phyloP scores from a whole-genome alignment of 2,888 invertebrate species.

The Drosophila antonietae region DNA sequence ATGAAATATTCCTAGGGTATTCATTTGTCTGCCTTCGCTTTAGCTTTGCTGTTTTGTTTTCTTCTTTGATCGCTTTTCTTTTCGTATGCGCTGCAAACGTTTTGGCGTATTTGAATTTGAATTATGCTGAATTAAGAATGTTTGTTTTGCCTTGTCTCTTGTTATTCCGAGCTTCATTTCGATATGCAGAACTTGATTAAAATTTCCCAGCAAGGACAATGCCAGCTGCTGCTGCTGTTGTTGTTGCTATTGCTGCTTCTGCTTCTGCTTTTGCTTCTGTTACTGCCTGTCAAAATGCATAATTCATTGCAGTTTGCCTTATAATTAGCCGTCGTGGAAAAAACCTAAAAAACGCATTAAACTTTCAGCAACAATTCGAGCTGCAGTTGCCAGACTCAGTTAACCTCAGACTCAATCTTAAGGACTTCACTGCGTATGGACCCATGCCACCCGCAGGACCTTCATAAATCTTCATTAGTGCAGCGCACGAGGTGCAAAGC shows the following conservation, averaged over 20 bases:
- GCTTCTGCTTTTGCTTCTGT: not conserved
- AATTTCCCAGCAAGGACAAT: conserved; percentile 72
- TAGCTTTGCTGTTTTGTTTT: not conserved
- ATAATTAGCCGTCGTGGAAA: conserved; percentile 58
- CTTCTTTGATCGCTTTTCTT: not conserved
- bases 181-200: conserved; percentile 79
- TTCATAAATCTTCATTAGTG: conserved; percentile 78
- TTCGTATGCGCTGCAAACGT: conserved; percentile 37
- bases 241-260: not conserved
- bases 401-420: conserved; percentile 60
- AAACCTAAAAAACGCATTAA: conserved; percentile 72
- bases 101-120: conserved; percentile 75
- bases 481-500: conserved; percentile 66
- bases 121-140: conserved; percentile 76
- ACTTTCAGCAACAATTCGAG: conserved; percentile 63
- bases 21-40: not conserved
- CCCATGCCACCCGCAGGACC: conserved; percentile 40
- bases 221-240: conserved; percentile 37
- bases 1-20: conserved; percentile 1
- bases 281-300: conserved; percentile 67
- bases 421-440: conserved; percentile 24
- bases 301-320: conserved; percentile 74
- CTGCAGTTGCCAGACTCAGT: conserved; percentile 42
- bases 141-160: conserved; percentile 62
- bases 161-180: conserved; percentile 54